Evolutionary conservation across 2,113 vertebrate species (phyloP), one percentile per base, ranked within the genome.

Genomic region (Hippopotamus amphibius): DNA sequence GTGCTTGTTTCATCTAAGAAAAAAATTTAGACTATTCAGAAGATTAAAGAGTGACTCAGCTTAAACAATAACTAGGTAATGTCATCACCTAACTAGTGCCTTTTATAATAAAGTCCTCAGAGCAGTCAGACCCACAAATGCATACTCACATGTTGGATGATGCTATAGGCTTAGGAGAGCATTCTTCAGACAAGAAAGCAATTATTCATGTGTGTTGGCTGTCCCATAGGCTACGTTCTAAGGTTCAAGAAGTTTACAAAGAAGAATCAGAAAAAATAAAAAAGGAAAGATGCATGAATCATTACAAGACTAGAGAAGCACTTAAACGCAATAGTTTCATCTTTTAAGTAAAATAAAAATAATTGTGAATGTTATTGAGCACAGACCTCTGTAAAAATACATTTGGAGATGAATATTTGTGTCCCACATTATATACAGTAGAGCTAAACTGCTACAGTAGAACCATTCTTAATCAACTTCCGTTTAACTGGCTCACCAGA

Each of bases 381-480:
- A 66, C 12, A n/a, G 21, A 33, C 2, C 26, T 72, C 43, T 61
- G 41, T 1, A 77, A 68, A 83, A 28, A 17, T 24, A 33, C n/a
- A 10, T 0, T 5, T 16, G 17, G 46, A 88, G 68, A 74, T 55
- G 33, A 81, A 48, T 16, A 28, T 41, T 8, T 22, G 11, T 9
- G 48, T 8, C 61, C 68, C 22, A 2, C 11, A 6, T 19, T 43
- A 5, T 1, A 16, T 28, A 7, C 30, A 41, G 50, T 1, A 0
- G 50, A 26, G 0, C 0, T 4, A 22, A 85, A 30, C 4, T 2
- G 7, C 43, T 17, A 1, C 3, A 1, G 1, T 0, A 5, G 80
- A 46, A 37, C 3, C 7, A 0, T 14, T 63, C n/a, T 83, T 48
- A 59, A 41, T 11, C 65, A 24, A 24, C 72, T 30, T 19, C 17